Evolutionary conservation across 2,113 vertebrate species (phyloP).

Genomic region (Microcebus murinus): DNA sequence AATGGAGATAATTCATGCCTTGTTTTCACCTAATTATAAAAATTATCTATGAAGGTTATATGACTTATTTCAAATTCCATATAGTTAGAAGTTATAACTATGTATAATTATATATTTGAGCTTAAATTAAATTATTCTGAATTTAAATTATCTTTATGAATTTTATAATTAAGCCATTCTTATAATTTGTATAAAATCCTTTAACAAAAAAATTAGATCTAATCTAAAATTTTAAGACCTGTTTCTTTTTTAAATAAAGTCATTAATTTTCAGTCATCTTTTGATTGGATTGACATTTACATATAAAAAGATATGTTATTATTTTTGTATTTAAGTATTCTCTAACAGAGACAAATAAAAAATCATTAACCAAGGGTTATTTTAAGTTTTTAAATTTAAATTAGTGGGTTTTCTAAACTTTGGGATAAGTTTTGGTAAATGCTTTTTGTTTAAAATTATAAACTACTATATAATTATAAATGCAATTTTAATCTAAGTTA

Average conservation of each 20-base stretch:
- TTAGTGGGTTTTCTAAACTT: slow-evolving; percentile 62
- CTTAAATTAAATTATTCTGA: slow-evolving; percentile 77
- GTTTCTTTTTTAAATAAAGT: slow-evolving; percentile 58
- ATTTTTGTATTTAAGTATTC: slow-evolving; percentile 65
- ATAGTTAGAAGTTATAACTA: slow-evolving; percentile 66
- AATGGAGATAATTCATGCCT: slow-evolving; percentile 59
- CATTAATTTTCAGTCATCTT: slow-evolving; percentile 73
- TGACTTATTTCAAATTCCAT: slow-evolving; percentile 69
- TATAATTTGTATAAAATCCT: slow-evolving; percentile 62
- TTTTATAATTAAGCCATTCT: slow-evolving; percentile 76
- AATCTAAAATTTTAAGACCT: slow-evolving; percentile 76
- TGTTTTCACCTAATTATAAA: slow-evolving; percentile 77
- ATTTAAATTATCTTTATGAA: slow-evolving; percentile 74
- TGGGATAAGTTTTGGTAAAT: slow-evolving; percentile 68
- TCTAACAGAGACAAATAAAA: slow-evolving; percentile 72
- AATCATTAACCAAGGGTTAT: slow-evolving; percentile 70
- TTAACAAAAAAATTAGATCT: slow-evolving; percentile 72
- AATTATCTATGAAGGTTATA: slow-evolving; percentile 75
- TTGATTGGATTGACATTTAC: slow-evolving; percentile 68
- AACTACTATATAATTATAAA: slow-evolving; percentile 72
- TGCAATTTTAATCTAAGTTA: slow-evolving; percentile 69
- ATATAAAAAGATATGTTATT: slow-evolving; percentile 63
- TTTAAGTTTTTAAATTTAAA: slow-evolving; percentile 73
- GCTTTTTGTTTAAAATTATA: slow-evolving; percentile 68
- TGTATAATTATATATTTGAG: slow-evolving; percentile 70